phyloP scores from a whole-genome alignment of 1,140 invertebrate species.

The Apocrypta bakeri region DNA sequence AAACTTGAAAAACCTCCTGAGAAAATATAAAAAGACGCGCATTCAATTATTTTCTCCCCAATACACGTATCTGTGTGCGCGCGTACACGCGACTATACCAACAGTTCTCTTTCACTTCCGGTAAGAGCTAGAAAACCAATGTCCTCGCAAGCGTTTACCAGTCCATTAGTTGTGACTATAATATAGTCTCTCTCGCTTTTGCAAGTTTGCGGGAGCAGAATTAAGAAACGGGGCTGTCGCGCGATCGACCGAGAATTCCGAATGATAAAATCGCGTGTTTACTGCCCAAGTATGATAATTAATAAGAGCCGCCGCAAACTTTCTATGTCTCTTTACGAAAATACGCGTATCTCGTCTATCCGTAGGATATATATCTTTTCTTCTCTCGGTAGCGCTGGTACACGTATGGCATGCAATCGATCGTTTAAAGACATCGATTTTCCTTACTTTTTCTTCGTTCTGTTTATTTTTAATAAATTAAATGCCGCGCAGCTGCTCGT shows the following conservation, averaged over 20 bases:
- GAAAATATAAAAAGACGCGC: too few relatives aligned
- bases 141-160: background rate
- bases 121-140: background rate
- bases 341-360: background rate
- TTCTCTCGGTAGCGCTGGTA: too few relatives aligned
- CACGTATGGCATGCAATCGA: background rate
- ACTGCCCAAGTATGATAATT: constrained; percentile 27
- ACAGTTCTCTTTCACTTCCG: constrained; percentile 16
- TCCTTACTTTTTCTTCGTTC: background rate
- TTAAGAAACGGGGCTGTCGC: background rate
- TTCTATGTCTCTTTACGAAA: constrained; percentile 20
- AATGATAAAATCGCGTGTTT: constrained; percentile 48
- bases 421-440: background rate
- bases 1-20: too few relatives aligned
- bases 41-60: too few relatives aligned
- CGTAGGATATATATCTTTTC: background rate
- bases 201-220: background rate
- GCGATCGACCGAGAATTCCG: background rate
- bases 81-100: too few relatives aligned
- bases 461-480: background rate
- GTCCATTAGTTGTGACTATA: background rate
- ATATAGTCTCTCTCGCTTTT: background rate
- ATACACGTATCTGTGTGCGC: too few relatives aligned
- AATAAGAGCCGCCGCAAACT: constrained; percentile 23
- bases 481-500: background rate